Percentiles rank a stretch among this genome's conserved stretches.
These are phyloP conservation scores for Hydroisotoma schaefferi DNA, from an alignment of 2,888 invertebrate genomes.

Conservation along the genomic window DNA sequence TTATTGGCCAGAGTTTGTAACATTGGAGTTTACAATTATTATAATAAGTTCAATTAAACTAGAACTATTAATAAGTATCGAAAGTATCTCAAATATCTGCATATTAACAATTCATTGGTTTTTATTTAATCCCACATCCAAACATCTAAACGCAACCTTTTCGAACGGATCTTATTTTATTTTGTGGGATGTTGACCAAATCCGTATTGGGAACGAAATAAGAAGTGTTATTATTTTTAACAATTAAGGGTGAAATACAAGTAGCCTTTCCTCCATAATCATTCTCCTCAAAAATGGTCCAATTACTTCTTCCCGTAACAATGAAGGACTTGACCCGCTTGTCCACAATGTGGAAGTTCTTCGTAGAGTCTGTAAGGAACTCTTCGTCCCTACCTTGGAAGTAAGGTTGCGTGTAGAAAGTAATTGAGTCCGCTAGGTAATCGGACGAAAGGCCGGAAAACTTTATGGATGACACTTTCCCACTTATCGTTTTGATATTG, in stretches of 20 bases:
- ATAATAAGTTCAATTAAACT: too few species aligned
- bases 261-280: not conserved
- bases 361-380: not conserved
- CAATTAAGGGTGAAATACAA: not conserved
- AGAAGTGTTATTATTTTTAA: not conserved
- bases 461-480: not conserved
- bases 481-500: not conserved
- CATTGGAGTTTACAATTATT: too few species aligned
- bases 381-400: conserved; percentile 28
- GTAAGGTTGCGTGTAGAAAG: conserved; percentile 17
- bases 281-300: conserved; percentile 5
- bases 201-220: not conserved
- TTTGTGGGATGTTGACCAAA: not conserved
- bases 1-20: too few species aligned
- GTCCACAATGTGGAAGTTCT: not conserved
- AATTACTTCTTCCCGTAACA: not conserved
- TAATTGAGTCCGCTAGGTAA: conserved; percentile 15
- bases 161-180: not conserved
- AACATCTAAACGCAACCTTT: too few species aligned
- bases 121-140: too few species aligned
- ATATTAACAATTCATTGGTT: too few species aligned
- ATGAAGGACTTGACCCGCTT: not conserved
- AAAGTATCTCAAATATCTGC: too few species aligned
- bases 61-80: too few species aligned
- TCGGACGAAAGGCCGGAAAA: not conserved